Evolutionary conservation across 2,113 vertebrate genomes (phyloP).

Genomic region (Halcyon malimbica): DNA sequence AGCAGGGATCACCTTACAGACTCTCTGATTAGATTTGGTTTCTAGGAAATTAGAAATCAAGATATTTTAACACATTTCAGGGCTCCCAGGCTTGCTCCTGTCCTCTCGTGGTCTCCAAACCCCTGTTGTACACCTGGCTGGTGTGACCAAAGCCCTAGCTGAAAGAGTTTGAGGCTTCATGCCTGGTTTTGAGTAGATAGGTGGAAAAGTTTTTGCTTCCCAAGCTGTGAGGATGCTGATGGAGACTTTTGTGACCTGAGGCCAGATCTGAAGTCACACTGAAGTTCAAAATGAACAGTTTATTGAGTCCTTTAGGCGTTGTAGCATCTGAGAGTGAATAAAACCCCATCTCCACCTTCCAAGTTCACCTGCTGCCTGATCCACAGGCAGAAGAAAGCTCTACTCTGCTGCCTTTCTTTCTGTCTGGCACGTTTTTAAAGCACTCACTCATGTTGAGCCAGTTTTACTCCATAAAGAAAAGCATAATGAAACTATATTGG

Average conservation of each 20-base stretch:
- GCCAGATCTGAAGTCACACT: not conserved
- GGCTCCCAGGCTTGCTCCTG: not conserved
- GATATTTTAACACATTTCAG: not conserved
- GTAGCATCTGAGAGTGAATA: not conserved
- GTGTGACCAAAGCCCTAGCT: not conserved
- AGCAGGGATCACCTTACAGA: not conserved
- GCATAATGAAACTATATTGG: rapidly evolving
- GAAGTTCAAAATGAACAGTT: not conserved
- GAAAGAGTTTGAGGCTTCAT: not conserved
- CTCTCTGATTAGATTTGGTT: not conserved
- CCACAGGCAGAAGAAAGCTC: not conserved
- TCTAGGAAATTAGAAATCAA: not conserved
- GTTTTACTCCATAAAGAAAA: not conserved
- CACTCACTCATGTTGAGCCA: not conserved
- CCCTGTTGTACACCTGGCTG: not conserved
- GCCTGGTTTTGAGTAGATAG: not conserved
- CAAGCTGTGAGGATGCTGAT: not conserved
- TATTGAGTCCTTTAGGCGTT: not conserved
- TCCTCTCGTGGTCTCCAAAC: not conserved
- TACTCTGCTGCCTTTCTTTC: not conserved
- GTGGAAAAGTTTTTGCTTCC: not conserved
- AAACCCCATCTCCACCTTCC: not conserved
- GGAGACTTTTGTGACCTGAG: not conserved
- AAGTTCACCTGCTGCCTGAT: not conserved
- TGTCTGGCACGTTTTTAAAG: not conserved